Base-by-base conservation (phyloP, 2,888 invertebrate species). In the Tetragnatha montana region DNA sequence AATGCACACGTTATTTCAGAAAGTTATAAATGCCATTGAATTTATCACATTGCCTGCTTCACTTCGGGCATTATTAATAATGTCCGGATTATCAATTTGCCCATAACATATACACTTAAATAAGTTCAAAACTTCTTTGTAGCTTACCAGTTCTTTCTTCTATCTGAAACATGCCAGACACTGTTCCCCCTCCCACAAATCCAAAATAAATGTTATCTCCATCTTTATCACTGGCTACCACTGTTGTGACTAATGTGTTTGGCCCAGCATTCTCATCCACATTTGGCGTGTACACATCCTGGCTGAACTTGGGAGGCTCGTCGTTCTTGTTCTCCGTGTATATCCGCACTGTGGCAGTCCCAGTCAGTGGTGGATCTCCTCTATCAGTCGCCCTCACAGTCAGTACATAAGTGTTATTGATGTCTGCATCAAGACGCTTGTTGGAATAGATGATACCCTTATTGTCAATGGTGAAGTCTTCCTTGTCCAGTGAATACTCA, bases 311-410 rank as follows among this genome's bases (percentile, higher is more conserved):
- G 0, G 99, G 99, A 93, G 98, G 97, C 94, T 99, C 98, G 93
- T 99, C 99, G 94, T 99, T 99, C 94, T 98, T 98, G 93, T 99
- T 99, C 93, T 98, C 98, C n/a, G 98, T 98, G 93, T 98, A 98
- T 88, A 99, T 96, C 88, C 98, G 95, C 19, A 99, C 98, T 0
- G 98, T 98, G 0, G 98, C 98, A 0, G 97, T 96, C 79, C 98
- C 98, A 0, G 97, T 97, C 93, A 97, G 97, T 0, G 97, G 95
- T 0, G 98, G 98, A 93, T 97, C 97, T 7, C 99, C 99, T 94
- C 97, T 97, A 93, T 99, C 99, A 93, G 96, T 97, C 10, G 98
- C 98, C 3, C 97, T 97, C 35, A 99, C 98, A 51, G 95, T 95
- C 93, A 99, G 98, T 93, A 99, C 98, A 93, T 98, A 98, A 74